Percentiles rank a stretch among this genome's conserved stretches.
Conservation (phyloP, 2,113 vertebrate genomes). For the Aspidoscelis tigris region DNA sequence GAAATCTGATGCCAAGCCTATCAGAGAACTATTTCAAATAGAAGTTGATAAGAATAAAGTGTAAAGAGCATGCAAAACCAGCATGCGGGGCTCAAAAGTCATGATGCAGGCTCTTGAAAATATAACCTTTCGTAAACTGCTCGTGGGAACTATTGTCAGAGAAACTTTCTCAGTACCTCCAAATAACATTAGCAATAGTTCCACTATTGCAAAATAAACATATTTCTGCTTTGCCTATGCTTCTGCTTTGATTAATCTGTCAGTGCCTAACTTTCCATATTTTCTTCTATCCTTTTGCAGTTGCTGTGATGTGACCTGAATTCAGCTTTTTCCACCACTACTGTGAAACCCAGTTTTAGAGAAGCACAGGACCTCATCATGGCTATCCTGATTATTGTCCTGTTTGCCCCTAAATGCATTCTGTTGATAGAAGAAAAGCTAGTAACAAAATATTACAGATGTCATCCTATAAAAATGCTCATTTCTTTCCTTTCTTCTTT, state of each 20-base stretch:
- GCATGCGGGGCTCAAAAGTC: neutral
- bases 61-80: slow-evolving; percentile 58
- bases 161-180: slow-evolving; percentile 26
- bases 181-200: slow-evolving; percentile 39
- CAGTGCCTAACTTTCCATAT: slow-evolving; percentile 15
- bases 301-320: neutral
- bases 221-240: neutral
- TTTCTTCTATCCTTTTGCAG: neutral
- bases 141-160: slow-evolving; percentile 21
- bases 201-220: slow-evolving; percentile 50
- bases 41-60: slow-evolving; percentile 70
- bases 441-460: neutral
- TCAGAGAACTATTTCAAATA: slow-evolving; percentile 69
- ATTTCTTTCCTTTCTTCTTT: no score
- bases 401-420: neutral
- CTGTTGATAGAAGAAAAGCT: neutral
- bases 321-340: neutral
- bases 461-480: neutral
- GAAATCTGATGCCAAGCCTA: slow-evolving; percentile 64
- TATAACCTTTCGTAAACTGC: slow-evolving; percentile 16
- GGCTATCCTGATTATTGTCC: neutral
- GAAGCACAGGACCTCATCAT: neutral
- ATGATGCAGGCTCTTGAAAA: slow-evolving; percentile 39
- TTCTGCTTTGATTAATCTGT: slow-evolving; percentile 13
- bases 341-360: neutral